Base-by-base conservation (phyloP, 2,797 vertebrate genomes). In the Acridotheres tristis region DNA sequence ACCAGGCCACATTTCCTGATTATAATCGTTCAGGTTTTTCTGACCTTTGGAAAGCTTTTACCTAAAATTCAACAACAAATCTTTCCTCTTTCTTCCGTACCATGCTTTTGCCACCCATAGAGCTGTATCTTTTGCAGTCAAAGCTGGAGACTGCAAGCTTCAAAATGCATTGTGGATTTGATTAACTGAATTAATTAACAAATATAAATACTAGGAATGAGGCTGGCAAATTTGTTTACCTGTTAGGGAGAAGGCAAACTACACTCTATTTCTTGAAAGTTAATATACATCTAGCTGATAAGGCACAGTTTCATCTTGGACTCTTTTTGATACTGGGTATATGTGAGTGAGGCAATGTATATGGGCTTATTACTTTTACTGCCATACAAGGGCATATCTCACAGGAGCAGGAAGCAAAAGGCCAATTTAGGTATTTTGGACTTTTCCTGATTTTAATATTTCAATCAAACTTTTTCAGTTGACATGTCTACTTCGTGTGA, bases 121-220 rank as follows among this genome's bases (percentile, higher is more conserved):
- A 58, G 25, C 11, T 54, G 13, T 32, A 20, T 25, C 14, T 83
- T 89, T 78, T 65, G 9, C 23, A 88, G 48, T 45, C 69, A 78
- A 80, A 91, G 29, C 10, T 5, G 2, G 32, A 80, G 58, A 72
- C 18, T 68, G 18, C 16, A 80, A 78, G 47, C n/a, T 73, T 36
- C 32, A 82, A 89, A 87, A 80, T 8, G 12, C 26, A n/a, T 78
- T 78, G 43, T 69, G 36, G 5, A 94, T 93, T 67, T 91, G 40
- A 92, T 91, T 71, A 93, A 81, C 66, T 45, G 62, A 83, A 92
- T 83, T 83, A 90, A 94, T 84, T 76, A 88, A 45, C 47, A 78
- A 72, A 83, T 34, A 72, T 17, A 66, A 91, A 86, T 75, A 84
- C 34, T 38, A 75, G 66, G 51, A 79, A 81, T 84, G 69, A 68